Base-by-base conservation (phyloP, 2,797 vertebrate genomes). In the Agapornis canus region DNA sequence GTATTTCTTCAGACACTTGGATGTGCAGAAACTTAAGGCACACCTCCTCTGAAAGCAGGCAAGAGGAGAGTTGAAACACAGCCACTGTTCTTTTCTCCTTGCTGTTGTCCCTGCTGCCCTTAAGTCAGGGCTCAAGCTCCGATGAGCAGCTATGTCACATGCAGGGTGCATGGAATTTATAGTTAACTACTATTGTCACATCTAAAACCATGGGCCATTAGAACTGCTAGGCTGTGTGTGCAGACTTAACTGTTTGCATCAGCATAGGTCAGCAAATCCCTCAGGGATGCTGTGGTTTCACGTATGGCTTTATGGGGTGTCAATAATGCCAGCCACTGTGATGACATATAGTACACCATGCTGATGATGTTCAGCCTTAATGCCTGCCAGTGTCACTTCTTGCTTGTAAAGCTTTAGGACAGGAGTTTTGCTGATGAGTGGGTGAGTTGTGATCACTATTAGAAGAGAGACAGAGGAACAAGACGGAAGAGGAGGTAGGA, bases 131-230 rank as follows among this genome's bases (percentile, higher is more conserved):
- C 59, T 68, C n/a, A 63, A 59, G 54, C 40, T 17, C 60, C 54
- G 84, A 76, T 83, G 56, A 78, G 51, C 56, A 66, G 80, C 32
- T 56, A 29, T 49, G 23, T 92, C 91, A 86, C 66, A 15, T 47
- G 54, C 27, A 63, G 51, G 8, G 56, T 42, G 23, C 6, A 2
- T 65, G 37, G 35, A 84, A 39, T 92, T 88, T 87, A 65, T 14
- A 59, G 25, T 32, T 72, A 51, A 40, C 31, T 69, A 27, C 7
- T n/a, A 3, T 10, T 78, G 79, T 78, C 31, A 31, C 49, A 76
- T 52, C 72, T 68, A 63, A 19, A 40, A 81, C 59, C 15, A 90
- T 1, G 42, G 37, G 65, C 2, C 32, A 25, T 60, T 72, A 52
- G 49, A 85, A 42, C 64, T 52, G n/a, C 56, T 80, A 57, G 43